Conservation (phyloP, 2,797 vertebrate genomes). For the Pitangus sulphuratus region DNA sequence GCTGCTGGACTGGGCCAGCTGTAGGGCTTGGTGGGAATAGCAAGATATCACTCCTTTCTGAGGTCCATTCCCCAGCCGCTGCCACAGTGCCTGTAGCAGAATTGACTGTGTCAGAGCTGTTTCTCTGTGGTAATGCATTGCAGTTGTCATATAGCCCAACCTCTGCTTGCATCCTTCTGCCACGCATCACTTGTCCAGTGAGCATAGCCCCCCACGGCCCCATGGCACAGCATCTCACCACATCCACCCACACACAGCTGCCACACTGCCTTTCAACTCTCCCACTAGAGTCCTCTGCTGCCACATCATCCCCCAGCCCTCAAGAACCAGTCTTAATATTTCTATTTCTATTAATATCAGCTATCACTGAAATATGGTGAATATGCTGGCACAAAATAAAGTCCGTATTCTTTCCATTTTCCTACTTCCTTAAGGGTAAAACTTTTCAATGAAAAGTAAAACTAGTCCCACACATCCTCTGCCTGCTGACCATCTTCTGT, state of each 20-base stretch:
- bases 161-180: neutral
- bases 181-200: rapidly evolving
- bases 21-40: neutral
- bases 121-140: neutral
- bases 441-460: neutral
- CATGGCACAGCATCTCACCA: neutral
- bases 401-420: neutral
- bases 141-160: rapidly evolving
- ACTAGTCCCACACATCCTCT: neutral
- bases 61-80: neutral
- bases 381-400: neutral
- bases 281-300: neutral
- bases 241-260: neutral
- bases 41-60: neutral
- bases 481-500: neutral
- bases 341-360: neutral
- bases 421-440: neutral
- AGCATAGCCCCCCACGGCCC: neutral
- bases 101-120: neutral
- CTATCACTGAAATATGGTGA: neutral
- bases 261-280: neutral
- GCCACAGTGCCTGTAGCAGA: neutral
- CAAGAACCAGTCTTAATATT: neutral
- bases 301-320: rapidly evolving
- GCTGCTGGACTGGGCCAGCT: neutral